Base-by-base conservation (phyloP, 30 jellyfish, hydroid and myxozoan species). In the Hydractinia echinata region DNA sequence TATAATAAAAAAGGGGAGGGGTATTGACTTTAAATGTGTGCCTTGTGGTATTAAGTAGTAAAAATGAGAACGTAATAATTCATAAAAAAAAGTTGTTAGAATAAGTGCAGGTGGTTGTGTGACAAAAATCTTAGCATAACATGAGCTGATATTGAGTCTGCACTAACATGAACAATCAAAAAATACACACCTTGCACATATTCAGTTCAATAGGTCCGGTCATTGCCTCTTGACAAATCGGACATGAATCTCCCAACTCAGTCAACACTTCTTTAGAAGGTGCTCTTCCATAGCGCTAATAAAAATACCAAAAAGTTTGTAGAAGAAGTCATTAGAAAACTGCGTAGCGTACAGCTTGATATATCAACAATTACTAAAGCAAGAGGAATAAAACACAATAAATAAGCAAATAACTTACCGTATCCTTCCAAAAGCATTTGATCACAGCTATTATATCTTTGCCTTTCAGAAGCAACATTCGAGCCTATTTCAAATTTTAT, bases 221-320 rank as follows among this genome's bases (percentile, higher is more conserved):
- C 64, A 93, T 83, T 74, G 87, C 99, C 62, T 93, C 99, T 84
- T 93, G 99, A 81, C 99, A 93, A 8, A 93, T 93, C 15, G 99
- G 99, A 56, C 99, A 93, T 10, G 96, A 70, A 72, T 88, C 89
- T 4, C 99, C 99, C 6, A 92, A 86, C 66, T 82, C 96, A 15
- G 66, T 53, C 16, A 93, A 66, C 16, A 82, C 94, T 51, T 92
- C 95, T 67, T 74, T 87, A 4, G 96, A 61, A 5, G 99, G 99
- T 39, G 89, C 79, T 62, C 77, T 87, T 51, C 99, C 99, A 79
- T 93, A 93, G 54, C 92, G 81, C 99, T 93, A 76, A 7, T 14
- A 48, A 81, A 7, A 55, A 53, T 14, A 74, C 30, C 19, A 48
- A 58, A 64, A 7, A 7, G 74, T n/a, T 13, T 64, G 74, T n/a